Evolutionary conservation across 2,888 invertebrate genomes (phyloP), one percentile per base, ranked within the genome.

Genomic region (Clepsis dumicolana): DNA sequence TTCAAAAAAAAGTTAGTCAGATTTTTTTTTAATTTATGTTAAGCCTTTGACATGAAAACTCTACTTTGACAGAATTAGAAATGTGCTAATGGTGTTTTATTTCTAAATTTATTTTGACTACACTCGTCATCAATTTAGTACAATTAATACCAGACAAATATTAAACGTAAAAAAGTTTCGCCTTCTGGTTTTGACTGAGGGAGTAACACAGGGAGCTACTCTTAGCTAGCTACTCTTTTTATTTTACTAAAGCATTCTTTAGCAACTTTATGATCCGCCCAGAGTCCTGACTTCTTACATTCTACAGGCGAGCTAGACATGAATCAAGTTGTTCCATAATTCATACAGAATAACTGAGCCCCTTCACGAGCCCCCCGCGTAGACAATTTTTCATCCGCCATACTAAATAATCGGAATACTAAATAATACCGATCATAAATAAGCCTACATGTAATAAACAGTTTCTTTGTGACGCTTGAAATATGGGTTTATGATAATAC

Each of bases 311-410:
- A 57, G 57, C 68, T 64, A 84, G 82, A 85, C 86, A 83, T 89
- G 90, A 88, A 86, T 87, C 86, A 84, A 84, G 77, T 83, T 86
- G 80, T 83, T 92, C 85, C 82, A 92, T 92, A 91, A 92, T 91
- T 91, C 91, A 92, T 91, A 78, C 72, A 73, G 83, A 78, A 86
- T 86, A 86, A 87, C 86, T 76, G 70, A 72, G 67, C 77, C 76
- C 80, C 80, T 83, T 82, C 82, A 80, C 81, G 81, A 86, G 81
- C 86, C 89, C 88, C 89, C 91, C 86, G 89, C 85, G 84, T 83
- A 74, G 90, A 78, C 78, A 85, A 91, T 91, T 91, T 91, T 91
- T 91, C 91, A 91, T 80, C 77, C 80, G 77, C 75, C 79, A 76
- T 77, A 78, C 80, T 84, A 84, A 83, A 86, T 86, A 82, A 82